These are phyloP conservation scores for Palythoa heliodiscus DNA, from an alignment of 92 coral and sea anemone genomes.

Conservation along the genomic window DNA sequence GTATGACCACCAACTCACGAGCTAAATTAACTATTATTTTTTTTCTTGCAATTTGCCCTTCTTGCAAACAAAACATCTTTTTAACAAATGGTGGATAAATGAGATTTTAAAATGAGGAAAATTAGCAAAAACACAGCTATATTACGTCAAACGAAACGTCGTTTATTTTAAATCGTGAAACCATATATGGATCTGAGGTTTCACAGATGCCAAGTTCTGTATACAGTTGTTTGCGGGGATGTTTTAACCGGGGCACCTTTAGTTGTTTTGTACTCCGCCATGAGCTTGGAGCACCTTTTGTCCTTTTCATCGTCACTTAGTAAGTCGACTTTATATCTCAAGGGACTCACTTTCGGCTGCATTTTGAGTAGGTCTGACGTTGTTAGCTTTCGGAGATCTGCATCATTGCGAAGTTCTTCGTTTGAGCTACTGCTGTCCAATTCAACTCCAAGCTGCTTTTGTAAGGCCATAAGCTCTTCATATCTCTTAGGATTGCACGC, in stretches of 20 bases:
- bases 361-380: constrained; percentile 62
- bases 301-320: constrained; percentile 81
- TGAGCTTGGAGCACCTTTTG: constrained; percentile 84
- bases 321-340: constrained; percentile 74
- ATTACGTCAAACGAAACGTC: background rate
- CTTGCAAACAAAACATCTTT: background rate
- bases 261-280: constrained; percentile 88
- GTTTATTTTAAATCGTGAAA: background rate
- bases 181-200: background rate
- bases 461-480: constrained; percentile 56
- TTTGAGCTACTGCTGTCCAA: constrained; percentile 68
- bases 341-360: constrained; percentile 61
- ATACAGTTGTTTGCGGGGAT: constrained; percentile 67
- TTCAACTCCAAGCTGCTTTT: constrained; percentile 69
- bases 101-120: too few species aligned
- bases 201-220: constrained; percentile 89
- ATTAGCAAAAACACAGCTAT: background rate
- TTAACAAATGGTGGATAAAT: background rate
- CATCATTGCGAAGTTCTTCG: constrained; percentile 58
- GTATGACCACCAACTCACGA: too few species aligned
- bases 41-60: background rate
- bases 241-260: constrained; percentile 59
- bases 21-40: too few species aligned
- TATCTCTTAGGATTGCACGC: constrained; percentile 60
- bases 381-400: constrained; percentile 63